Conservation (phyloP, 2,888 invertebrate genomes). For the Rhaphigaster nebulosa region DNA sequence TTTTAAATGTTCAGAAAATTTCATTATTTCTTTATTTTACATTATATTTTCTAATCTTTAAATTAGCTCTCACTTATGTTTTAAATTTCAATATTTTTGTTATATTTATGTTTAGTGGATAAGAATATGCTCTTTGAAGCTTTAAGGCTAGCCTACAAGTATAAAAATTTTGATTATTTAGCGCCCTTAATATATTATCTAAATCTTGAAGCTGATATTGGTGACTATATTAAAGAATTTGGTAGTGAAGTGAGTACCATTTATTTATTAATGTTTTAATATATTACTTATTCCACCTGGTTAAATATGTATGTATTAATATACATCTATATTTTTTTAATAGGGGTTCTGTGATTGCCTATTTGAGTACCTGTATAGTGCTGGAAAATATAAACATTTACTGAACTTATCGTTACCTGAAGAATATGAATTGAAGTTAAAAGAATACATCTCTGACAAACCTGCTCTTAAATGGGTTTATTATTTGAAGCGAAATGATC, state of each 20-base stretch:
- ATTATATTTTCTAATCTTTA: neutral
- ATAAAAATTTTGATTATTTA: slow-evolving; percentile 54
- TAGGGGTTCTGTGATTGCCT: slow-evolving; percentile 43
- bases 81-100: neutral
- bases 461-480: slow-evolving; percentile 45
- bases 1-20: neutral
- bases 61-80: neutral
- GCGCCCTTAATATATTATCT: neutral
- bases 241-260: slow-evolving; percentile 34
- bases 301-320: neutral
- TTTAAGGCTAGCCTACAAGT: slow-evolving; percentile 47
- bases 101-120: slow-evolving; percentile 28
- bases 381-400: slow-evolving; percentile 40
- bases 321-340: neutral
- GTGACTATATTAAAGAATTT: slow-evolving; percentile 13
- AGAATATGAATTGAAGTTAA: slow-evolving; percentile 1
- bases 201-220: neutral
- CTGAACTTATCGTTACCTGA: slow-evolving; percentile 25
- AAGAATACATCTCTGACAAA: neutral
- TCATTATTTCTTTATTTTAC: neutral
- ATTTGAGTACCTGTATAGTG: slow-evolving; percentile 9
- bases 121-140: slow-evolving; percentile 16
- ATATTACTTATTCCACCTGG: neutral
- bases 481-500: neutral
- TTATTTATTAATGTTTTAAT: neutral